Evolutionary conservation across 2,797 vertebrate species (phyloP).

Genomic region (Martes flavigula): DNA sequence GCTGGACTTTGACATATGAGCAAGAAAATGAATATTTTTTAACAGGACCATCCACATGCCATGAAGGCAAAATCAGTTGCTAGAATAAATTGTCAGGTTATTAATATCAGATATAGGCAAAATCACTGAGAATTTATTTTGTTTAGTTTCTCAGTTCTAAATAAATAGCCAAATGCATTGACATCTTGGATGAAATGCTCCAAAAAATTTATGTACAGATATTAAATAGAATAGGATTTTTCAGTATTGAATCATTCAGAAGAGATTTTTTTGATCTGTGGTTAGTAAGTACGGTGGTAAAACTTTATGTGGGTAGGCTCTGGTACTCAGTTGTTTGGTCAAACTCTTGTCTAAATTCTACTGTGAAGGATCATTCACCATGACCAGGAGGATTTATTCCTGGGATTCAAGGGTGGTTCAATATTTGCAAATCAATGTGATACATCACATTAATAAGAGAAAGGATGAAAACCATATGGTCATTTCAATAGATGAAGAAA

Average conservation of each 20-base stretch:
- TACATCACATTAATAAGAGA: background rate
- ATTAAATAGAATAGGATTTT: background rate
- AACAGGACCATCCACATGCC: background rate
- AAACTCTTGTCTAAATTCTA: background rate
- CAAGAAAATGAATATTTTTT: conserved; percentile 29
- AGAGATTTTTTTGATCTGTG: background rate
- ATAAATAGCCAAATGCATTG: background rate
- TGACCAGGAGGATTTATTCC: background rate
- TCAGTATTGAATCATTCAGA: background rate
- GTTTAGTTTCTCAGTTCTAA: background rate
- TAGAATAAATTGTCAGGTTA: background rate
- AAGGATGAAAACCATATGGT: background rate
- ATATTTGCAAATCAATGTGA: background rate
- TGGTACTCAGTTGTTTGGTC: background rate
- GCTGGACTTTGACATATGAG: background rate
- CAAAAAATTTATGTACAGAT: background rate
- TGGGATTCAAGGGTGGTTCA: background rate
- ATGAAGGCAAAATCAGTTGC: background rate
- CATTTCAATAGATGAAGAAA: background rate
- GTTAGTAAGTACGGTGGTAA: background rate
- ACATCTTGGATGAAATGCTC: background rate
- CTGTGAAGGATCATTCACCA: background rate
- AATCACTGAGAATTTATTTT: background rate
- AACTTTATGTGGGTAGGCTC: background rate
- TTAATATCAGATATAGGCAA: background rate